Evolutionary conservation across 2,113 vertebrate species (phyloP), one percentile per base, ranked within the genome.

Genomic region (Oncorhynchus tshawytscha): DNA sequence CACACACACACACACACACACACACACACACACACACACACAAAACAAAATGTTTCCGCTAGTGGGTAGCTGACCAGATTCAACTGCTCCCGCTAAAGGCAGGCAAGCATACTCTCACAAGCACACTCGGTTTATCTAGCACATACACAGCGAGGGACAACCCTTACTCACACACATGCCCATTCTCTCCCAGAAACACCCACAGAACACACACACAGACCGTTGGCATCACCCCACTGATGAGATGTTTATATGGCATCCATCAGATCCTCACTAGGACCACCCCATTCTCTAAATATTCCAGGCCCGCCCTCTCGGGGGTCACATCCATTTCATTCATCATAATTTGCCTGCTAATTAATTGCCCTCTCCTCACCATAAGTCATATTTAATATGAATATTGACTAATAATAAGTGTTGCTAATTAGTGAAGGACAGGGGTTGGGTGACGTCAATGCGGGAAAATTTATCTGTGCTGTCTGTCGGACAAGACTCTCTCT

Each of bases 331-430:
- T 75, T 67, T 71, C 71, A 79, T 87, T 85, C 81, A 83, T 89
- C 85, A 84, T 83, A 76, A 78, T 75, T 78, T 82, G 83, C 85
- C 78, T 72, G 69, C 82, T 82, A 88, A 92, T 91, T 78, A 90
- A 88, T 84, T 83, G 86, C 74, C 80, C 75, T 73, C 79, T 87
- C 82, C 24, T 31, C 59, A 75, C 76, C 49, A 75, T 83, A 73
- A 75, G 81, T 90, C 73, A 64, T 82, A 66, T 76, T 75, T 74
- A 86, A 83, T 77, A 86, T 79, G 78, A 82, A 88, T 76, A 75
- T 71, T 64, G 39, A 45, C 39, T 86, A 62, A 71, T 71, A 78
- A 83, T 83, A 81, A 76, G 74, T 84, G 69, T 72, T 64, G 77
- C 77, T 86, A 82, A 88, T 88, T 81, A 73, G 87, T 80, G 81